Conservation (phyloP, 2,797 vertebrate genomes). For the Hydrocynus forskahlii region DNA sequence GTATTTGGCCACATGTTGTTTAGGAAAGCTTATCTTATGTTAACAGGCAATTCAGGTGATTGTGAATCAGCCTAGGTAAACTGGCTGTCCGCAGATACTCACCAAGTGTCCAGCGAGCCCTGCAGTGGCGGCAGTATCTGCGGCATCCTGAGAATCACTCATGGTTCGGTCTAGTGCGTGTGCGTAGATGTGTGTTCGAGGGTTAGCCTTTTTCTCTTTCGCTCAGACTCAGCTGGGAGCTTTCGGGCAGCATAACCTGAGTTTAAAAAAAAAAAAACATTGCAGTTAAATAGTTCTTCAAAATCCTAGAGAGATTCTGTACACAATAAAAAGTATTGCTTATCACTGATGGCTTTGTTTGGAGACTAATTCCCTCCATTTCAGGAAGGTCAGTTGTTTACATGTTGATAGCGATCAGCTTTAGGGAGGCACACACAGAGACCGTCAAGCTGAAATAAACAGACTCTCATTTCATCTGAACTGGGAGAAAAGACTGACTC, state of each 20-base stretch:
- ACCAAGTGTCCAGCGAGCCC: conserved; percentile 50
- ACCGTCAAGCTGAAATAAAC: background rate
- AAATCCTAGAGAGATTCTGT: background rate
- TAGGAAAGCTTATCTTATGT: conserved; percentile 10
- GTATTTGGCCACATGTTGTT: background rate
- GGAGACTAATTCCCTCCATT: background rate
- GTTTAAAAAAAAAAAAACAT: background rate
- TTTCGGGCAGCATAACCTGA: conserved; percentile 66
- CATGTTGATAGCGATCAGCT: background rate
- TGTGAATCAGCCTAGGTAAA: background rate
- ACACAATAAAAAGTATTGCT: background rate
- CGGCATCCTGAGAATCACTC: conserved; percentile 57
- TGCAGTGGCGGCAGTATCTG: conserved; percentile 37
- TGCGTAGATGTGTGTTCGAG: conserved; percentile 4
- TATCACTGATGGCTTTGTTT: background rate
- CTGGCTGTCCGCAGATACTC: conserved; percentile 22
- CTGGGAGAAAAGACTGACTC: background rate
- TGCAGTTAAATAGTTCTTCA: background rate
- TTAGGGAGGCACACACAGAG: background rate
- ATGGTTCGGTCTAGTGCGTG: conserved; percentile 51
- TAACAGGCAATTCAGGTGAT: background rate
- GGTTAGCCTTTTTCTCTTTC: conserved; percentile 67
- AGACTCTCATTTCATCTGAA: background rate
- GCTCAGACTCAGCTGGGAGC: conserved; percentile 64
- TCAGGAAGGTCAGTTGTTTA: conserved; percentile 1